These are phyloP conservation scores for Platycheirus rosarum DNA, from an alignment of 2,888 invertebrate species.

Conservation along the genomic window DNA sequence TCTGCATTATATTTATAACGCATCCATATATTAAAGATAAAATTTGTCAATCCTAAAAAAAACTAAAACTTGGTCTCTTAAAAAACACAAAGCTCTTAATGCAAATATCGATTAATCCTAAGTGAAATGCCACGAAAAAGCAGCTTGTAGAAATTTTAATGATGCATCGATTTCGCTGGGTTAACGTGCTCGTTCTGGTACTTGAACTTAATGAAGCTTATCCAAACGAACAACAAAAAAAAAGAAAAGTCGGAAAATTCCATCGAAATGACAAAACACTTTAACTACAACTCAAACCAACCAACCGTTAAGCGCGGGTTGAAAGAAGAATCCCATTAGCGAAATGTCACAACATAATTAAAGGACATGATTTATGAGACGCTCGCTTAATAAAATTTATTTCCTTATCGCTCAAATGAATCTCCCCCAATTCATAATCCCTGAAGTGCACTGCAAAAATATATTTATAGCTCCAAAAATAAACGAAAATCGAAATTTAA, in stretches of 20 bases:
- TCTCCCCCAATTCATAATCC: slow-evolving; percentile 20
- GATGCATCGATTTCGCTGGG: slow-evolving; percentile 32
- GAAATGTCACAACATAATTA: slow-evolving; percentile 53
- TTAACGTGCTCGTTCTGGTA: neutral
- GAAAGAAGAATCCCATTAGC: slow-evolving; percentile 48
- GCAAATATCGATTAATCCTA: too few species aligned
- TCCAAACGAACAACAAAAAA: slow-evolving; percentile 6
- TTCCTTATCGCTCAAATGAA: slow-evolving; percentile 38
- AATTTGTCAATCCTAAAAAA: too few species aligned
- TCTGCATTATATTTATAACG: too few species aligned
- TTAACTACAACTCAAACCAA: slow-evolving; percentile 12
- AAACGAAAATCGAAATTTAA: slow-evolving; percentile 47
- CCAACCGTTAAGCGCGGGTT: slow-evolving; percentile 13
- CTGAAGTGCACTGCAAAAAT: slow-evolving; percentile 1
- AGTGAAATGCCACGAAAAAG: too few species aligned
- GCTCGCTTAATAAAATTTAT: slow-evolving; percentile 15
- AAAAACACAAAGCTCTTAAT: too few species aligned
- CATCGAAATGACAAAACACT: slow-evolving; percentile 17
- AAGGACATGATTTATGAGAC: slow-evolving; percentile 46
- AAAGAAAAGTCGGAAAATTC: neutral
- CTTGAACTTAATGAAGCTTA: slow-evolving; percentile 15
- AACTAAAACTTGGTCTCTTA: too few species aligned
- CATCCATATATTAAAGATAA: too few species aligned
- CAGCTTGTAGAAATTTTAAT: slow-evolving; percentile 10
- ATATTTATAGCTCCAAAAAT: slow-evolving; percentile 38